Evolutionary conservation across 2,113 vertebrate genomes (phyloP), one percentile per base, ranked within the genome.

Genomic region (Bambusicola thoracicus): DNA sequence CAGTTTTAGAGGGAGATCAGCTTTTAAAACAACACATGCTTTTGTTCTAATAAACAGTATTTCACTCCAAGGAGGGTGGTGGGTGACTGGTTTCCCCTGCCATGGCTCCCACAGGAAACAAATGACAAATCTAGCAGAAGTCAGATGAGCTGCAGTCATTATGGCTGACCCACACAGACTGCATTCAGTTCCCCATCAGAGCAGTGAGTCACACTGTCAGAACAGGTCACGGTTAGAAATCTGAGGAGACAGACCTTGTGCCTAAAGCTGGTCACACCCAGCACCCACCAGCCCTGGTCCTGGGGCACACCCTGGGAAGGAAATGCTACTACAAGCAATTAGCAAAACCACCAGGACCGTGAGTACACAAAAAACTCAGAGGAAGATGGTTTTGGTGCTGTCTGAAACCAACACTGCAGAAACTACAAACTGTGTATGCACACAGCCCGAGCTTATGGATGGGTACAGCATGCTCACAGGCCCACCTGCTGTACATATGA

Each of bases 31-130:
- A 94, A 77, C 24, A 36, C 19, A 49, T 0, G 6, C 58, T 76
- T 93, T 58, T 93, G 90, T 91, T 94, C 85, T 87, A 36, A 76
- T 17, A 32, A 91, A 79, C 63, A 93, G 19, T 34, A 4, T 49
- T 87, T 59, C 55, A 27, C 87, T 95, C 77, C 27, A 34, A 77
- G 79, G 32, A 90, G 72, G 49, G 68, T 49, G 63, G 34, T 74
- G 76, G 76, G 82, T 85, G 67, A 77, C 40, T 22, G 87, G 72
- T 85, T n/a, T 13, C 27, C 12, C 16, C 79, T 80, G 76, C n/a
- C 0, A 0, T 0, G 0, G 75, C 79, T 94, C 49, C 67, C 59
- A 38, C 34, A 63, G 87, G 87, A 85, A 93, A 91, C 18, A 62
- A 90, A 61, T 6, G 43, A 62, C 78, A 61, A 67, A 80, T 32